A percentile compares a stretch with the other conserved stretches of the same genome.
phyloP scores from a whole-genome alignment of 2,888 invertebrate genomes.

The Argynnis bischoffii region DNA sequence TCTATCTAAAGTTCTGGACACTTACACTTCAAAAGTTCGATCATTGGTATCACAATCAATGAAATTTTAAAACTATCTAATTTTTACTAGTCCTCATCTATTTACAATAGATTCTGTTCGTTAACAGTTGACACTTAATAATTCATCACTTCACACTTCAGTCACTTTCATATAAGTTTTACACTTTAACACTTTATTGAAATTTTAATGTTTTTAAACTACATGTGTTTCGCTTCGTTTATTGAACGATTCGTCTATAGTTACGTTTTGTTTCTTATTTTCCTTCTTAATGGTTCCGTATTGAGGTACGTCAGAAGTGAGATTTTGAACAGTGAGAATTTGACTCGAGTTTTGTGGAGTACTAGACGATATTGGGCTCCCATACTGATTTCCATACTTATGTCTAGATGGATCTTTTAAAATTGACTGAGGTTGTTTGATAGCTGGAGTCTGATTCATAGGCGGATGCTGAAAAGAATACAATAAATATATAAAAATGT shows the following conservation, averaged over 20 bases:
- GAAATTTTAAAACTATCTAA: slow-evolving; percentile 73
- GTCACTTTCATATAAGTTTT: slow-evolving; percentile 26
- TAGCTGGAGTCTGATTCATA: slow-evolving; percentile 63
- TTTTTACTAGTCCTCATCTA: slow-evolving; percentile 63
- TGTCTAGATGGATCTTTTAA: slow-evolving; percentile 84
- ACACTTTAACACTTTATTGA: slow-evolving; percentile 29
- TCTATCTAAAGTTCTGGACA: slow-evolving; percentile 58
- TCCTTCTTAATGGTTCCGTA: slow-evolving; percentile 80
- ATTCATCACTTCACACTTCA: slow-evolving; percentile 22
- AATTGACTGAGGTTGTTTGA: slow-evolving; percentile 84
- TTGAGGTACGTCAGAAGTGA: slow-evolving; percentile 75
- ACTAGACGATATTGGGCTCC: slow-evolving; percentile 71
- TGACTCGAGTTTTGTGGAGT: slow-evolving; percentile 77
- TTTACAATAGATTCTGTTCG: slow-evolving; percentile 51
- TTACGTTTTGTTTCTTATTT: slow-evolving; percentile 77
- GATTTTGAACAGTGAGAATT: slow-evolving; percentile 83
- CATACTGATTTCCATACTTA: slow-evolving; percentile 80
- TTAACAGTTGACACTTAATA: slow-evolving; percentile 22
- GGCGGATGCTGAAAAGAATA: slow-evolving; percentile 65
- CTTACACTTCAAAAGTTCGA: slow-evolving; percentile 50
- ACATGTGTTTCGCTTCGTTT: slow-evolving; percentile 75
- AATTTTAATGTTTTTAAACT: slow-evolving; percentile 49
- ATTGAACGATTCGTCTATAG: slow-evolving; percentile 74
- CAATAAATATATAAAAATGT: neutral
- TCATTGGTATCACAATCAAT: slow-evolving; percentile 73